These are phyloP conservation scores for Ivindomyrus marchei DNA, from an alignment of 2,113 vertebrate genomes.

Conservation along the genomic window DNA sequence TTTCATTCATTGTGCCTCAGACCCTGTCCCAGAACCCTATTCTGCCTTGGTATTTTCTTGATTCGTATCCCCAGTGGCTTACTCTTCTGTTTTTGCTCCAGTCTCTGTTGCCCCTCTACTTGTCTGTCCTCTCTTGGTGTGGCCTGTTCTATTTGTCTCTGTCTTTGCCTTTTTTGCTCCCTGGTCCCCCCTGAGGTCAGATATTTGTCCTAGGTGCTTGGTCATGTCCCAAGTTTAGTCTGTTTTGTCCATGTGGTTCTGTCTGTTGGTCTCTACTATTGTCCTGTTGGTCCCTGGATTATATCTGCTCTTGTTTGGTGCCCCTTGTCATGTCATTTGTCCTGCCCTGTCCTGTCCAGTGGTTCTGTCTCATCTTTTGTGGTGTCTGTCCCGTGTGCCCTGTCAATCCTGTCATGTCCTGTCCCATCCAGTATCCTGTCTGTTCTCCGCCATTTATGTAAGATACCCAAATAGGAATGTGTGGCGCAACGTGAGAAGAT, in stretches of 20 bases:
- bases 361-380: background rate
- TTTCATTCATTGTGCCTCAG: background rate
- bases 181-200: background rate
- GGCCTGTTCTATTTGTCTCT: background rate
- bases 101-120: background rate
- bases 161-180: background rate
- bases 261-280: background rate
- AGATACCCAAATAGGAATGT: slow-evolving; percentile 52
- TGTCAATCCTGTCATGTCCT: background rate
- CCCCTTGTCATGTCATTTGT: background rate
- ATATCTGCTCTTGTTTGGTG: background rate
- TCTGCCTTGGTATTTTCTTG: background rate
- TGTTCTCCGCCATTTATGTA: slow-evolving; percentile 34
- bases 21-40: background rate
- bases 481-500: slow-evolving; percentile 35
- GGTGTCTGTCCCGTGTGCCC: background rate
- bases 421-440: background rate
- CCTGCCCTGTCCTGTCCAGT: background rate
- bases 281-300: background rate
- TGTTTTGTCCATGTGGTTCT: background rate
- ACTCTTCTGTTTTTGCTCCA: background rate
- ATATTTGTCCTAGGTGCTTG: background rate
- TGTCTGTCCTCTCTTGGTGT: background rate
- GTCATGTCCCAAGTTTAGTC: background rate
- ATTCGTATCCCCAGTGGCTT: background rate